Evolutionary conservation across 2,113 vertebrate genomes (phyloP).

Genomic region (Antechinus flavipes): DNA sequence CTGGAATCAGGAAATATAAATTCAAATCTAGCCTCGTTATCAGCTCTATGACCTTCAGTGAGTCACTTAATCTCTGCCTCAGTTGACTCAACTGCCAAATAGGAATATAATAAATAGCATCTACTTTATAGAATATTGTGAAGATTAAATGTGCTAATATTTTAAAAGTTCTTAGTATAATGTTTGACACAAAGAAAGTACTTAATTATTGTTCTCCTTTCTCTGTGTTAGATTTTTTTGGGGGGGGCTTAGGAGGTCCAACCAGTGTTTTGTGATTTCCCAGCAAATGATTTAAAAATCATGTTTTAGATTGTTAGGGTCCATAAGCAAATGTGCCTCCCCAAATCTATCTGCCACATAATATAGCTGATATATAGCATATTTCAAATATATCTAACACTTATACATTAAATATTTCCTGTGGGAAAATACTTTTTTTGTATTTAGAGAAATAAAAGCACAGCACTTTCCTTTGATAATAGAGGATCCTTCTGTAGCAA

Average conservation of each 20-base stretch:
- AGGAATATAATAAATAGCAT: background rate
- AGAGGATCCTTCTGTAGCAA: no score
- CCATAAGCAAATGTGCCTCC: background rate
- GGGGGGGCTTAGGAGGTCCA: no score
- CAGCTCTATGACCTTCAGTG: background rate
- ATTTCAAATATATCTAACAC: background rate
- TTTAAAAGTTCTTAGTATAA: background rate
- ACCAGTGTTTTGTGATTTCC: background rate
- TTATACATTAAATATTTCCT: no score
- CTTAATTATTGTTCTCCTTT: background rate
- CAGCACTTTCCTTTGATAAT: no score
- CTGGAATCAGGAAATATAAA: background rate
- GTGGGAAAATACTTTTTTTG: no score
- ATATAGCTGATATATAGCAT: background rate
- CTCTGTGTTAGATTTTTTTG: background rate
- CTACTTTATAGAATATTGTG: background rate
- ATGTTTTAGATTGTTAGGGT: background rate
- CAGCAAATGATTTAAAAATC: background rate
- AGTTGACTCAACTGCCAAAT: background rate
- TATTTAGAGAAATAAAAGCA: no score
- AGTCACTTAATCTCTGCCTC: background rate
- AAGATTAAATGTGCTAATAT: background rate
- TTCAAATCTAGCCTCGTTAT: background rate
- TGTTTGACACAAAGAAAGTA: background rate
- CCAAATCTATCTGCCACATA: background rate